Base-by-base conservation (phyloP, 2,113 vertebrate genomes). In the Gnathochromis pfefferi region DNA sequence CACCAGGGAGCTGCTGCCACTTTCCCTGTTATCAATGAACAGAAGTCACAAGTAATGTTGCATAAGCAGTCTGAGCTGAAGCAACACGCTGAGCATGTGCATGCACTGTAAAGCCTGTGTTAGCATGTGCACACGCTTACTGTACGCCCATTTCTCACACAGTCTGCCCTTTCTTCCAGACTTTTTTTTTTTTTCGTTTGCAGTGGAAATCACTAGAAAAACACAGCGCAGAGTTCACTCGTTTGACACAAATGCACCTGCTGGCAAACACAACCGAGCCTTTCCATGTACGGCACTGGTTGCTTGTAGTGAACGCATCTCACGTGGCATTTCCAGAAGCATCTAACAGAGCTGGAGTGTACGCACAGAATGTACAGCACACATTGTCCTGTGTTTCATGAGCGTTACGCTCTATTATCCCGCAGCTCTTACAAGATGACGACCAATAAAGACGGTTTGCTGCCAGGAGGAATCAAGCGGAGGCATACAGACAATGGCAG, bases 221-320 rank as follows among this genome's bases (percentile, higher is more conserved):
- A 94, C n/a, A 83, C 87, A 45, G 91, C 80, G 68, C 75, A 80
- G 83, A 81, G 83, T 60, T 88, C 84, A 89, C 47, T 92, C 81
- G 47, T 68, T 80, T 81, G 31, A 82, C 83, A 88, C 90, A 60
- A 87, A 94, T 75, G 85, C 90, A 94, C 90, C 94, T 91, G 91
- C 91, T 89, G 91, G 89, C 88, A 90, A 94, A 95, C 81, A 86
- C 88, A 93, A 92, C 90, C 83, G 65, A 83, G 86, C 80, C 47
- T 75, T 82, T 90, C 58, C 78, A 33, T 11, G 78, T 54, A 75
- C 70, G 83, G 57, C 84, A 84, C 88, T 89, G 53, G 75, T 86
- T 89, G 40, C 57, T 49, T 16, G 60, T 79, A 54, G 65, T 47
- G 58, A 78, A 83, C 17, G 7, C 19, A n/a, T 73, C 85, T 83